Base-by-base conservation (phyloP, 1,140 invertebrate species). In the Meloidogyne chitwoodi region DNA sequence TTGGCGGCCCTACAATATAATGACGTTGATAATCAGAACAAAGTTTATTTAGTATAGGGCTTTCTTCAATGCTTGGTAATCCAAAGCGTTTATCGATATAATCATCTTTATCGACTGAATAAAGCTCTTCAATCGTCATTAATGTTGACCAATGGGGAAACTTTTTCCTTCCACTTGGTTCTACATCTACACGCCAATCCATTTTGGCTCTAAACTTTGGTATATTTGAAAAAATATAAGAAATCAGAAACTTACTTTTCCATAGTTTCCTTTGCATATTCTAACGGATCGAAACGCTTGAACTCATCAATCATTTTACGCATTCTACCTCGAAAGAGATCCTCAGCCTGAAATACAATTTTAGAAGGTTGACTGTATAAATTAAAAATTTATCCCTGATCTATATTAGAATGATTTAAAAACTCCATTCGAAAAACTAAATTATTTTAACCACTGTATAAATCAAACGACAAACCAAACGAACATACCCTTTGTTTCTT, bases 111-210 rank as follows among this genome's bases (percentile, higher is more conserved):
- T 72, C 71, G 6, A 85, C 29, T 5, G 81, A 79, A 63, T 84
- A 85, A 22, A 85, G 79, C 48, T 85, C 85, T 74, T 85, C 84
- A 16, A 85, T 62, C 29, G 74, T 77, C 83, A 85, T 85, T 11
- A 85, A 68, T 34, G 84, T 62, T 6, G 81, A 84, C 84, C 84
- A 85, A 63, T 85, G 84, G 4, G 84, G 84, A 44, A 86, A 83
- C 41, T 80, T 75, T 62, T 84, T 85, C 31, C 80, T 74, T 27
- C 84, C 84, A 26, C 77, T 78, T 16, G 81, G 81, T 5, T 81
- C 78, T 74, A 85, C 72, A 41, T 80, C 77, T 29, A 64, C 38
- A 16, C 74, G 29, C 84, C 84, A 86, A 44, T 86, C 84, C 38
- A 74, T 65, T 70, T 86, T 83, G 8, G 84, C 81, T 69, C 76